Evolutionary conservation across 1,140 invertebrate species (phyloP), one percentile per base, ranked within the genome.

Genomic region (Sycobia sp.): DNA sequence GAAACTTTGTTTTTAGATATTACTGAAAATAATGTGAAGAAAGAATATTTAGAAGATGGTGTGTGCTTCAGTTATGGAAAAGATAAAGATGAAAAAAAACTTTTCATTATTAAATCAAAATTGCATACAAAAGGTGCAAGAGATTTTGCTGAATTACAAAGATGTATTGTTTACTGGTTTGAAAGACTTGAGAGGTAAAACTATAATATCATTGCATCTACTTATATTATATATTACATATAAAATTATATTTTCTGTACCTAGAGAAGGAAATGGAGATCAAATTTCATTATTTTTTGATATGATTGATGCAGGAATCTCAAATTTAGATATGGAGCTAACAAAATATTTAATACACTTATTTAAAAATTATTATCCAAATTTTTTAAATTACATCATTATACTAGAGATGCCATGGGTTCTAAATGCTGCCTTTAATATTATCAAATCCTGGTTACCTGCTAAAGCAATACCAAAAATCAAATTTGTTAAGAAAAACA

Each of bases 351-450:
- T 97, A 54, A 95, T 97, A 62, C 87, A 86, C 27, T 83, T 95
- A 25, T 94, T 96, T 72, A 95, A 96, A 78, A 82, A 84, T 32
- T 96, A 97, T 76, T 97, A 97, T 82, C 95, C 95, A 10, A 91
- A 88, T 81, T 89, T 92, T 76, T 78, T 95, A 61, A 97, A 95
- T 75, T 94, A 95, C 73, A 94, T 98, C 63, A 83, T 97, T 39
- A 90, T 97, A 54, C 94, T 87, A 81, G 94, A 98, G 77, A 93
- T 98, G 91, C 92, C 95, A 4, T 98, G 95, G 95, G 87, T 97
- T 9, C 82, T 97, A 56, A 95, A 91, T 77, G 89, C 96, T 69
- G 91, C 92, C 2, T 97, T 97, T 83, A 96, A 93, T 81, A 86
- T 98, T 44, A 92, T 98, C 39, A 97, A 96, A 81, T 85, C 87